Base-by-base conservation (phyloP, 2,113 vertebrate species). In the Elaphurus davidianus region DNA sequence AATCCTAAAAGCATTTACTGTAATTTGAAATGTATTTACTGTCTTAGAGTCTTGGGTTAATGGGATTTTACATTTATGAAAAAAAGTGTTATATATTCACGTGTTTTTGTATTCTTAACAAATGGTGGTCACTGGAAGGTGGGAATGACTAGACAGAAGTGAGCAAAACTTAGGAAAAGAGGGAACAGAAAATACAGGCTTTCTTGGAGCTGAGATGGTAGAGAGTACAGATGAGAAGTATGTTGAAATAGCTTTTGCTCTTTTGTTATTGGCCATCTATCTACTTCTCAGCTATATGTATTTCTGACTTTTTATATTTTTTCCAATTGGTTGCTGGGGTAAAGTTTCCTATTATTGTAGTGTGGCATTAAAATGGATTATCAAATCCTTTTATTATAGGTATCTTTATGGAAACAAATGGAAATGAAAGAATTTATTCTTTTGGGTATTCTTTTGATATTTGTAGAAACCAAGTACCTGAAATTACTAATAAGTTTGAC, bases 301-400 rank as follows among this genome's bases (percentile, higher is more conserved):
- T 90, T 94, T 96, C 33, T 96, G 2, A 54, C 50, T 97, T 96
- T 92, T 91, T 25, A 91, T 43, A 54, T 91, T 82, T 96, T 88
- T 94, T 85, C 15, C n/a, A n/a, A 0, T 43, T 62, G 14, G 27
- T 83, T 95, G 3, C 74, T 94, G 21, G 15, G 4, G 17, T 97
- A 86, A 91, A 84, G 30, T 90, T 88, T 57, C 13, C 4, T 64
- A 40, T 89, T 74, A 50, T 36, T 96, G 8, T 91, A 60, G 43
- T 40, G 50, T 23, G 64, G 57, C 27, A 85, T 94, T 96, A 96
- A 91, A 87, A 87, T 59, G 50, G 43, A 79, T 87, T 93, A 90
- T 83, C 28, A 64, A 87, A 87, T 79, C 71, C 55, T 57, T 89
- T 67, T 43, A 87, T 84, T 83, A 82, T 87, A 57, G 52, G 27